Base-by-base conservation (phyloP, 2,113 vertebrate genomes). In the Oryzias woworae region DNA sequence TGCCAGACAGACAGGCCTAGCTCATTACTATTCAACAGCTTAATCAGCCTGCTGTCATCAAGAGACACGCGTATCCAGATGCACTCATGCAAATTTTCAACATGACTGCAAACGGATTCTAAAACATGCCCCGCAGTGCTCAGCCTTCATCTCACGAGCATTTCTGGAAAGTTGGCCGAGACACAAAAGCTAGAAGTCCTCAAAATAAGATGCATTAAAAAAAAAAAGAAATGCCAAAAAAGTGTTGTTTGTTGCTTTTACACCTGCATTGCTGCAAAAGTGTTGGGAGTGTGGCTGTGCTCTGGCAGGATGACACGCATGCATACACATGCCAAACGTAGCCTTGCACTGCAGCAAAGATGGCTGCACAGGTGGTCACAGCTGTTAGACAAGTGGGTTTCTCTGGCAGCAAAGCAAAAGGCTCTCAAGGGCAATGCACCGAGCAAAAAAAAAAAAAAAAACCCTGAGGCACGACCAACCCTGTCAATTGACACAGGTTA, bases 21-120 rank as follows among this genome's bases (percentile, higher is more conserved):
- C 88, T 92, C 87, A 92, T 92, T 91, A 89, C 88, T 90, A 92
- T 92, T 85, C 90, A 87, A 89, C 74, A 82, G 85, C 90, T 91
- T 92, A 90, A 91, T 92, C 90, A 90, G 85, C 84, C 87, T 73
- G 73, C 84, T 88, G 87, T 90, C 86, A 86, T 85, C 79, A 84
- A 36, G 66, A 75, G 10, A 56, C 26, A 70, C 66, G 55, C 75
- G 60, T 68, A 71, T 42, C 51, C 85, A 82, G 68, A 83, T 84
- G 81, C 85, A 80, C 76, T 75, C 76, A 80, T 84, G 85, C 79
- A 80, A 28, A 84, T 87, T 82, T 80, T 76, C 60, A 83, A 78
- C 78, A 75, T 73, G 70, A 69, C 71, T 52, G 73, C 79, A 53
- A 73, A 41, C 64, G 58, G 65, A 61, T 75, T 62, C 55, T 69